Base-by-base conservation (phyloP, 2,797 vertebrate genomes). In the Eutrigla gurnardus region DNA sequence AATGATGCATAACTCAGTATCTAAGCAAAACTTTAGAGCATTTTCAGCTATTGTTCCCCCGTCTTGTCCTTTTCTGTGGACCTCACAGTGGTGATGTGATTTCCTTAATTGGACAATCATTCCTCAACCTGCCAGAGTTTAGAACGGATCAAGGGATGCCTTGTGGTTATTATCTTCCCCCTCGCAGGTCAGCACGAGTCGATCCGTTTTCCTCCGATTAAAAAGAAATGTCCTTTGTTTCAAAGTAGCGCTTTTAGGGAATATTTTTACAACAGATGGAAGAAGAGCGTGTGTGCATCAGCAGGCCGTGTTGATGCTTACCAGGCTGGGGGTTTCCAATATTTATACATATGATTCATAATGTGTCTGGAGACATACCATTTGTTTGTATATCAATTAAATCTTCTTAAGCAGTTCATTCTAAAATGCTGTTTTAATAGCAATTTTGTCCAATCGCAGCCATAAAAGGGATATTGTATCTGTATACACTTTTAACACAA, bases 21-120 rank as follows among this genome's bases (percentile, higher is more conserved):
- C 25, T 1, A 2, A 25, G 18, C 40, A n/a, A 36, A 60, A 53
- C 25, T 4, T 55, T 61, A 73, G 37, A 57, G 0, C 11, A 5
- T 52, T 53, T n/a, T 45, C 43, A 36, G 4, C 25, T 53, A 5
- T 33, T 57, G 6, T 4, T 49, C 13, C 40, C 8, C 12, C 5
- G 7, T 3, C 13, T 42, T 6, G 1, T 47, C 17, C 42, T 45
- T 25, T n/a, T 47, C 33, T 47, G 57, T 55, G 60, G 73, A 83
- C 63, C 64, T 60, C 14, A 7, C 69, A 25, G 37, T 59, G 11
- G 64, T 73, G 68, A 17, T 70, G 5, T 4, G 65, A 47, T 65
- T 52, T 65, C 14, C 18, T 62, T 84, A 84, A 88, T 82, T 84
- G 58, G 67, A 68, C 74, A 68, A 77, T 70, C 78, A 86, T 89